A percentile compares a stretch with the other conserved stretches of the same genome.
Evolutionary conservation across 2,113 vertebrate species (phyloP).

Genomic region (Oryzias woworae): DNA sequence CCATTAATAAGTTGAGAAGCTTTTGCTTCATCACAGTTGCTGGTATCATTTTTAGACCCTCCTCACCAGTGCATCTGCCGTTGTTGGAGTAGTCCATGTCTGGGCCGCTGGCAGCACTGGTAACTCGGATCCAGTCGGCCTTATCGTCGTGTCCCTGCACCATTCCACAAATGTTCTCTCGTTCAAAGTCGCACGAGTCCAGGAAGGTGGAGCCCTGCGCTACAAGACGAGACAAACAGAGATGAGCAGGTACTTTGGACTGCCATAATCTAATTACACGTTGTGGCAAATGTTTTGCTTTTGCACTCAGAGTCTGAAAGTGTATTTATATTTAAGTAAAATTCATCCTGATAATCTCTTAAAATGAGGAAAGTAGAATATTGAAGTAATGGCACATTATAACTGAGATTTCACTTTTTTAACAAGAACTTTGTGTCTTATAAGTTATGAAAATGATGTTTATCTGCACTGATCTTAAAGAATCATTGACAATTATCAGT

Average conservation of each 20-base stretch:
- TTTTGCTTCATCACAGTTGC: neutral
- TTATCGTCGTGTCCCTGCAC: constrained; percentile 81
- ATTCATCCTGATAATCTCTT: no score
- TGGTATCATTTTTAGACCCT: neutral
- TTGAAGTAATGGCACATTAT: no score
- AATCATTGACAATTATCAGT: no score
- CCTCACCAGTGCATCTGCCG: constrained; percentile 86
- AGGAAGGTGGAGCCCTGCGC: constrained; percentile 85
- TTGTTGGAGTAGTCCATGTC: constrained; percentile 83
- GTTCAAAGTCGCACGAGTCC: constrained; percentile 91
- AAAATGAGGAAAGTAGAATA: no score
- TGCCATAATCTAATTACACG: constrained; percentile 17
- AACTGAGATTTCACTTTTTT: no score
- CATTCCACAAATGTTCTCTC: constrained; percentile 91
- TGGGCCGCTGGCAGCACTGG: constrained; percentile 72
- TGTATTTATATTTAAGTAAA: no score
- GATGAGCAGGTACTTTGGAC: constrained; percentile 42
- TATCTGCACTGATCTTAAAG: no score
- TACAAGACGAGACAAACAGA: constrained; percentile 49
- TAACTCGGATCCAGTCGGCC: constrained; percentile 78
- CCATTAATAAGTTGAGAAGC: no score
- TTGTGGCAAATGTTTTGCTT: neutral
- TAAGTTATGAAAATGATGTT: no score
- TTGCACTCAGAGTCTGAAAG: neutral
- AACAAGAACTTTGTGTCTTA: no score